These are phyloP conservation scores for Hormaphis cornu DNA, from an alignment of 1,140 invertebrate species.

Conservation along the genomic window DNA sequence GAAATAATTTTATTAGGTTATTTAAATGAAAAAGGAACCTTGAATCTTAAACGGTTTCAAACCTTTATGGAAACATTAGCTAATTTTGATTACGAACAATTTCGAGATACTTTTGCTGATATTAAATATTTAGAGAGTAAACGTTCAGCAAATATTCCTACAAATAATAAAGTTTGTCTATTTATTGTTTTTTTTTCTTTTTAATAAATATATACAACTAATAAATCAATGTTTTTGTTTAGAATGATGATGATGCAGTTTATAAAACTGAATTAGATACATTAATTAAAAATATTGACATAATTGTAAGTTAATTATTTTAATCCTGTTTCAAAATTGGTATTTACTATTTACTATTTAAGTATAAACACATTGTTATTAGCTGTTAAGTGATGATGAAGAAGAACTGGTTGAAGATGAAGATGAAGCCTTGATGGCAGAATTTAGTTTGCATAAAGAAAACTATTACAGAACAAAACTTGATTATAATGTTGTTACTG, in stretches of 20 bases:
- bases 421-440: slow-evolving; percentile 49
- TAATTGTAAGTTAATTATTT: slow-evolving; percentile 46
- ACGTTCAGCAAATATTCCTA: slow-evolving; percentile 27
- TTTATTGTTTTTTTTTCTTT: not conserved
- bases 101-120: slow-evolving; percentile 74
- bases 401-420: slow-evolving; percentile 39
- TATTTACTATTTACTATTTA: not conserved
- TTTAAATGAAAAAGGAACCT: slow-evolving; percentile 77
- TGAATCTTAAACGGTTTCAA: slow-evolving; percentile 79
- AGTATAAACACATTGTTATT: not conserved
- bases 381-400: slow-evolving; percentile 34
- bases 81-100: slow-evolving; percentile 72
- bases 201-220: not conserved
- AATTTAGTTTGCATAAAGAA: slow-evolving; percentile 77
- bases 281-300: slow-evolving; percentile 51
- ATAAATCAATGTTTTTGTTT: slow-evolving; percentile 16
- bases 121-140: slow-evolving; percentile 76
- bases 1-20: slow-evolving; percentile 55
- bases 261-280: slow-evolving; percentile 46
- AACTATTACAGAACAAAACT: slow-evolving; percentile 89
- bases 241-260: slow-evolving; percentile 4
- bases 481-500: slow-evolving; percentile 57
- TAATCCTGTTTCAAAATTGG: not conserved
- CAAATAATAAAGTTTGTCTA: slow-evolving; percentile 17
- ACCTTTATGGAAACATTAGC: slow-evolving; percentile 70